Conservation (phyloP, 64 coral and sea anemone species). For the Pocillopora damicornis region DNA sequence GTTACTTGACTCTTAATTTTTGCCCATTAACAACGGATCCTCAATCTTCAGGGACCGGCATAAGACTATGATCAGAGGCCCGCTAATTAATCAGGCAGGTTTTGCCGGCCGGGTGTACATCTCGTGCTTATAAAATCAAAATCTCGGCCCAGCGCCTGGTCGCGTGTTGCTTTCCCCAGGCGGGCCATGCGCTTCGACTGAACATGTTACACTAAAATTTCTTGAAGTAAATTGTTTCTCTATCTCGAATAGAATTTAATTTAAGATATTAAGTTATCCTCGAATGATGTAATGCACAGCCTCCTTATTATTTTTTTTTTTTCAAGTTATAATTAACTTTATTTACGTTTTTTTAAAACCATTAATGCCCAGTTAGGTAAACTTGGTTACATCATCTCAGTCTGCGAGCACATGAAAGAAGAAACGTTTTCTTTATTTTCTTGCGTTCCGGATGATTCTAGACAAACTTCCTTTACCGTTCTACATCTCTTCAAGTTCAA, state of each 20-base stretch:
- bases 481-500: conserved; percentile 1
- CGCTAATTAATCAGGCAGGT: background rate
- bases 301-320: background rate
- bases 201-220: background rate
- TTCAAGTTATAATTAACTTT: background rate
- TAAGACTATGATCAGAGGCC: background rate
- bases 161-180: background rate
- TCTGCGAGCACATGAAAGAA: background rate
- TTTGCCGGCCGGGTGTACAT: background rate
- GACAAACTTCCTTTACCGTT: conserved; percentile 4
- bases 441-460: background rate
- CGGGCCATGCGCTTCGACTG: background rate
- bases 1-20: background rate
- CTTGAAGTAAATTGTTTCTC: background rate
- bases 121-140: background rate
- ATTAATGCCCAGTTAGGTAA: background rate
- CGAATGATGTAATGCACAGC: background rate
- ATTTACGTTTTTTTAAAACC: no score
- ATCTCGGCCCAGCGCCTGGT: background rate
- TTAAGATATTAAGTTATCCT: background rate
- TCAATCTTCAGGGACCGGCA: background rate
- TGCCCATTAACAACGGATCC: background rate
- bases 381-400: background rate
- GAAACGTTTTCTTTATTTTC: background rate
- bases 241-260: background rate